Evolutionary conservation across 2,888 invertebrate species (phyloP), one percentile per base, ranked within the genome.

Genomic region (Phlogophora meticulosa): DNA sequence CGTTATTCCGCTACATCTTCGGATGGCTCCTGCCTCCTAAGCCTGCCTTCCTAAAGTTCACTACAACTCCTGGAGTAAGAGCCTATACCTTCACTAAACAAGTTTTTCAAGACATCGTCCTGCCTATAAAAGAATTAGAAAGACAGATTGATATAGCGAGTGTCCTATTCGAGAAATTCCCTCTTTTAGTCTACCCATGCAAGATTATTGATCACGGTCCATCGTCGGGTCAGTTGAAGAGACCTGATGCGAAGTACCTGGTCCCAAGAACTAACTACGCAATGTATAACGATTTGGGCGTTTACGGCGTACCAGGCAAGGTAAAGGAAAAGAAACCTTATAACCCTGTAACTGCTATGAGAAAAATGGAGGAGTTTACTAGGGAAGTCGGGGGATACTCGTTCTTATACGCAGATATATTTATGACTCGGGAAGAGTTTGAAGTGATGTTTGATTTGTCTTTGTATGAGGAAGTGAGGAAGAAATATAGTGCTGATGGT

Each of bases 11-110:
- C 66, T 85, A 94, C 4, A 78, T 97, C 0, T 96, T 97, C 80
- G 97, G 97, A 0, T 97, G 97, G 97, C 87, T 97, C 0, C 85
- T 97, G 34, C 97, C 97, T 0, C 97, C 97, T 0, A 97, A 97
- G 85, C 97, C 97, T 3, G 97, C 97, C 0, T 97, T 97, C 85
- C 87, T 97, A n/a, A 97, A 97, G 85, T 97, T 96, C 90, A 97
- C 97, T 0, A 97, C 97, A 0, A 97, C 97, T 0, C 96, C 97
- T 0, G 97, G 97, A 11, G 94, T 97, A 0, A 88, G 97, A 68
- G 97, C 96, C 0, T 97, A 97, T 87, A 97, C 97, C 0, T 97
- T 97, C 84, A 97, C 97, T 0, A 97, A 96, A 82, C 97, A 97
- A 92, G 97, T 97, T 0, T 97, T 97, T 88, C 97, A 97, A 91